These are phyloP conservation scores for Jordanella pulchra DNA, from an alignment of 2,797 vertebrate genomes.

Conservation along the genomic window DNA sequence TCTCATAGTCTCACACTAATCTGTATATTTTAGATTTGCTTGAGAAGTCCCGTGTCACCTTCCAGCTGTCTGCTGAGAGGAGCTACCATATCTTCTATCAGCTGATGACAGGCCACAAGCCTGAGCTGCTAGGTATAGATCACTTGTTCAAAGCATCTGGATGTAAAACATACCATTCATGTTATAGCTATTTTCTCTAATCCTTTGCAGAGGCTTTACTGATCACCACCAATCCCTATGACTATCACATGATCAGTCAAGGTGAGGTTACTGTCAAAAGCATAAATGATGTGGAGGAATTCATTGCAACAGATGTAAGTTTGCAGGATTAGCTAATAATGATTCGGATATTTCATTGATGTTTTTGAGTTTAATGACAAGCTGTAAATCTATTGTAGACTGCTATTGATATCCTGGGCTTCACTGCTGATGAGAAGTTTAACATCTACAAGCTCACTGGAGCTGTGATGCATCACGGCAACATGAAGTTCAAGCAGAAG, in stretches of 20 bases:
- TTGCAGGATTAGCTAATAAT: too few species aligned
- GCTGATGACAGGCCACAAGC: conserved; percentile 87
- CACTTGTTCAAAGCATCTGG: too few species aligned
- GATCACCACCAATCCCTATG: conserved; percentile 89
- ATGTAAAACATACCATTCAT: neutral
- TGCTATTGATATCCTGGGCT: conserved; percentile 85
- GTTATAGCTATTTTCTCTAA: too few species aligned
- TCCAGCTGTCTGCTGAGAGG: conserved; percentile 88
- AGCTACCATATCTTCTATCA: conserved; percentile 93
- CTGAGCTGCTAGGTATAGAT: conserved; percentile 78
- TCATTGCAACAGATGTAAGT: conserved; percentile 85
- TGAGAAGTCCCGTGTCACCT: conserved; percentile 89
- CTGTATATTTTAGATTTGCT: conserved; percentile 63
- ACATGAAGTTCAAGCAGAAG: conserved; percentile 85
- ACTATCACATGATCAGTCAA: conserved; percentile 86
- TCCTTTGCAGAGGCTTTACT: conserved; percentile 84
- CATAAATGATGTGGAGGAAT: conserved; percentile 87
- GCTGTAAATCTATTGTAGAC: conserved; percentile 73
- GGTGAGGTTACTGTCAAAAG: conserved; percentile 88
- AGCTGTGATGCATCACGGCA: conserved; percentile 84
- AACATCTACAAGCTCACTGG: conserved; percentile 86
- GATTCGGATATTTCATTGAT: too few species aligned
- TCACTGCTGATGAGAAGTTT: conserved; percentile 78
- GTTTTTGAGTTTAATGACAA: too few species aligned
- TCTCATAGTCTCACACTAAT: too few species aligned